phyloP scores from a whole-genome alignment of 2,888 invertebrate genomes.

The Campaea margaritaria region DNA sequence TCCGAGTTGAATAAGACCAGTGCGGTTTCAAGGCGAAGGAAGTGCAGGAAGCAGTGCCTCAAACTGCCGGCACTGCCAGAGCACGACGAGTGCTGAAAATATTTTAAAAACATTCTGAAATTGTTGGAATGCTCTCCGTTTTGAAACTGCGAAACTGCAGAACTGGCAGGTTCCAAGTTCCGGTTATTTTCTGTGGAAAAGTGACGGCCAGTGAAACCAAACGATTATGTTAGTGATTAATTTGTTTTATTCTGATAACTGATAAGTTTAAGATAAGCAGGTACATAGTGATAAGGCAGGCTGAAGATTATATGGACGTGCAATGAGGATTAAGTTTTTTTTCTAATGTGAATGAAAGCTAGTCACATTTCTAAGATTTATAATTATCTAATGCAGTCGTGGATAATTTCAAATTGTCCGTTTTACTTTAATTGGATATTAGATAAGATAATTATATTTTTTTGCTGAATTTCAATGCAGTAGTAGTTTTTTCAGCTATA shows the following conservation, averaged over 20 bases:
- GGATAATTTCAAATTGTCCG: neutral
- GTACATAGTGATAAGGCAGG: conserved; percentile 21
- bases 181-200: conserved; percentile 10
- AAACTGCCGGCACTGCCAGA: conserved; percentile 71
- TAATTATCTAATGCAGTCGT: neutral
- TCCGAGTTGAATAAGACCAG: conserved; percentile 65
- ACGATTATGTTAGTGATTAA: conserved; percentile 17
- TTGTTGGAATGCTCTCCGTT: conserved; percentile 9
- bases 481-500: too few relatives aligned
- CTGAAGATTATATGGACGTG: conserved; percentile 15
- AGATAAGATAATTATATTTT: neutral
- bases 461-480: too few relatives aligned
- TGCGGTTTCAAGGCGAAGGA: conserved; percentile 61
- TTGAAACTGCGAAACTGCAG: conserved; percentile 4
- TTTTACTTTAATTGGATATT: neutral
- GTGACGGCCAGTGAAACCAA: conserved; percentile 14
- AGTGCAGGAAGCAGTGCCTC: conserved; percentile 65
- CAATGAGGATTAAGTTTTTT: conserved; percentile 16
- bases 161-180: conserved; percentile 1
- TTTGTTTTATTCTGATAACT: conserved; percentile 6
- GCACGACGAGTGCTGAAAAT: conserved; percentile 71
- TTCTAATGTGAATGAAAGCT: conserved; percentile 16
- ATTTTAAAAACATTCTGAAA: neutral
- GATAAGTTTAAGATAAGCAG: conserved; percentile 15
- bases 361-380: conserved; percentile 11